Evolutionary conservation across 2,797 vertebrate genomes (phyloP).

Genomic region (Sternotherus odoratus): DNA sequence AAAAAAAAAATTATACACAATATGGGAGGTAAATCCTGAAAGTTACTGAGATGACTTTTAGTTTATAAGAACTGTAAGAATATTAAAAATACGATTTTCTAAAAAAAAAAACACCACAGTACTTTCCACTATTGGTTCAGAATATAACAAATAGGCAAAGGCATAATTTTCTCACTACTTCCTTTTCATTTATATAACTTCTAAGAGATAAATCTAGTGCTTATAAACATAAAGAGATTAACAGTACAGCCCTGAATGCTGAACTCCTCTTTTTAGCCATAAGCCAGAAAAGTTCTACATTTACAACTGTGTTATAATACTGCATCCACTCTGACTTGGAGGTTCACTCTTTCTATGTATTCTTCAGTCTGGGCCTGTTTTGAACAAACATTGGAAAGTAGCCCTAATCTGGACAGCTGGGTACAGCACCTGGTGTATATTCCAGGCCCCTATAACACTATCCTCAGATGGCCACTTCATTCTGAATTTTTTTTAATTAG

Average conservation of each 20-base stretch:
- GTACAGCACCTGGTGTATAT: background rate
- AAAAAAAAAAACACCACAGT: background rate
- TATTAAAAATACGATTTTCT: background rate
- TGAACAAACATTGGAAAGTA: conserved; percentile 41
- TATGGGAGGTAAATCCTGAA: background rate
- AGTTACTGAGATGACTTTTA: background rate
- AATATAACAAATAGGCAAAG: background rate
- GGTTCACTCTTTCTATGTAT: rapidly evolving
- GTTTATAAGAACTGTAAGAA: background rate
- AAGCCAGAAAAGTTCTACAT: background rate
- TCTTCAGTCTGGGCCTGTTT: background rate
- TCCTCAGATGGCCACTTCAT: conserved; percentile 47
- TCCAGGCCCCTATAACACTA: background rate
- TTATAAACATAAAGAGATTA: background rate
- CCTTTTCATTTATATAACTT: background rate
- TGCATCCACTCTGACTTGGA: background rate
- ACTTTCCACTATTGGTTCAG: background rate
- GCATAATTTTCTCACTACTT: background rate
- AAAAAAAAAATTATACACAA: background rate
- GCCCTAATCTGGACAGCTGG: background rate
- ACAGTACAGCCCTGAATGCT: background rate
- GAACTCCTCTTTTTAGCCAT: background rate
- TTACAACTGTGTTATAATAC: background rate
- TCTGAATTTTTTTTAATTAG: conserved; percentile 53
- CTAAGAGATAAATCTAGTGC: background rate